Conservation (phyloP, 2,113 vertebrate genomes). For the Hemichromis elongatus region DNA sequence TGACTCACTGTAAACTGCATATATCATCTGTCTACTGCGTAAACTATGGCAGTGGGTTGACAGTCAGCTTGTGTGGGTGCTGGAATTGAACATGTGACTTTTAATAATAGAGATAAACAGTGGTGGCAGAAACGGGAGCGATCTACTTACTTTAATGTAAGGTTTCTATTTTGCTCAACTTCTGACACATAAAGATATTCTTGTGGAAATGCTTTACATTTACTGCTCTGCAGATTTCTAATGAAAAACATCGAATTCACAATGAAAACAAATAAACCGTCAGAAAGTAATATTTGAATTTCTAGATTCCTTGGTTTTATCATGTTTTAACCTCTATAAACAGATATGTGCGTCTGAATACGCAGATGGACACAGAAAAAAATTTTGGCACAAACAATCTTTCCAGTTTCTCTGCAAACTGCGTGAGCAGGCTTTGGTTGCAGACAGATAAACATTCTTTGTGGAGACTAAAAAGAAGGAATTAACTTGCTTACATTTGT, state of each 20-base stretch:
- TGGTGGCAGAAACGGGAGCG: neutral
- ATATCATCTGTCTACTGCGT: neutral
- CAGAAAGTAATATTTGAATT: neutral
- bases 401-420: neutral
- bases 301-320: neutral
- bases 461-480: neutral
- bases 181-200: neutral
- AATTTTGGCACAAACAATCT: neutral
- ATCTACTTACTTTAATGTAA: neutral
- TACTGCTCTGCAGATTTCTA: neutral
- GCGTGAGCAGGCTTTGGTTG: neutral
- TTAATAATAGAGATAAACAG: neutral
- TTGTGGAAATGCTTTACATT: neutral
- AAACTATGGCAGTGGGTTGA: neutral
- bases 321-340: neutral
- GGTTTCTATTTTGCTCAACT: neutral
- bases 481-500: neutral
- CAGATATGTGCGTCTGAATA: neutral
- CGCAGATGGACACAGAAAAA: fast-evolving
- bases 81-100: neutral
- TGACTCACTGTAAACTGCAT: neutral
- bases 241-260: neutral
- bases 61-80: neutral
- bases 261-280: neutral
- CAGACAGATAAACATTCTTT: neutral